Evolutionary conservation across 2,113 vertebrate species (phyloP), one percentile per base, ranked within the genome.

Genomic region (Toxotes chatareus): DNA sequence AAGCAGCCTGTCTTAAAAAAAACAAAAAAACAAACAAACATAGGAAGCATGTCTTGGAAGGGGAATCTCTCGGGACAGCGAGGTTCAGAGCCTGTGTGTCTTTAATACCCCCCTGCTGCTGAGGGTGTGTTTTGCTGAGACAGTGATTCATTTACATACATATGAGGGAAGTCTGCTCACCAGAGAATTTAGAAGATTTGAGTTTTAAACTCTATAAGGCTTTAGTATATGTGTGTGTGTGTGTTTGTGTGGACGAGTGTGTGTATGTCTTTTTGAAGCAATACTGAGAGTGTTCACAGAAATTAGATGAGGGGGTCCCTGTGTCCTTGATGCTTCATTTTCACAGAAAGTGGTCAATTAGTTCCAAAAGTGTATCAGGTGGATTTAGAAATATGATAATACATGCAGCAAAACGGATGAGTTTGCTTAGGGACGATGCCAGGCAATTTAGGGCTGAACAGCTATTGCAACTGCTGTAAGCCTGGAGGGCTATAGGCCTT

Each of bases 121-220:
- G n/a, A 73, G 27, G 32, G 46, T n/a, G 21, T 70, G 73, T 76
- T 90, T 81, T 84, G 83, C 90, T 89, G 86, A 92, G 76, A 82
- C 86, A 83, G 85, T 80, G 4, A 83, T 88, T 91, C 86, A 91
- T 94, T 94, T 90, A 86, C 91, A 94, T 91, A 92, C 83, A 91
- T 89, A 93, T 89, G 78, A 89, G 82, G 70, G 74, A 74, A 40
- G 73, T 79, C 32, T 67, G 38, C 55, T 75, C 81, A 40, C 83
- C 34, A 47, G 88, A 86, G 84, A 85, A 57, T 90, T 68, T 73
- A 57, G 44, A 73, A 76, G 71, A 75, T 88, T 84, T 73, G 49
- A 66, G 19, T 82, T 85, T 78, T 62, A 81, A 80, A 71, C 72
- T 75, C 57, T 44, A 36, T 57, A 42, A 73, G 63, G 60, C 80